Base-by-base conservation (phyloP, 2,113 vertebrate species). In the Mirza zaza region DNA sequence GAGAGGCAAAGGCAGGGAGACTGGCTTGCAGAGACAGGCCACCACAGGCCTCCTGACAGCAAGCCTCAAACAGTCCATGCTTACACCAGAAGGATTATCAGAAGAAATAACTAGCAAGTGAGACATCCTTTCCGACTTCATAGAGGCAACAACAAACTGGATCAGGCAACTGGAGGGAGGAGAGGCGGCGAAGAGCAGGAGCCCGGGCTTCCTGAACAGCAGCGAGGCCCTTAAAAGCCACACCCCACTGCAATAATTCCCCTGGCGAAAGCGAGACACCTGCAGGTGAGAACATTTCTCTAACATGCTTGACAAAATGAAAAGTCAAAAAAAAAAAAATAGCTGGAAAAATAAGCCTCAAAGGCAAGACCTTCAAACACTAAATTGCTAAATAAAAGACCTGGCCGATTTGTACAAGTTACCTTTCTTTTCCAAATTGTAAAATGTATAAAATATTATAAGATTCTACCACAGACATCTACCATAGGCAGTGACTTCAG, bases 331-430 rank as follows among this genome's bases (percentile, higher is more conserved):
- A 83, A 57, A 71, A 77, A 27, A 83, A 59, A 84, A 83, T 8
- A 90, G 65, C 18, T 93, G 77, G 50, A 91, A 95, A 89, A 57
- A 88, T 70, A 50, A 68, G 57, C 25, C 39, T 75, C 39, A 82
- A 73, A 84, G 83, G 42, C 23, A 83, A 80, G 21, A 29, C 50
- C 48, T 91, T 91, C 42, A 86, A 83, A 97, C 15, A 91, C 27
- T 12, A 36, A 23, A 29, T 57, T 85, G 32, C 50, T 88, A 96
- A 96, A 83, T 15, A 79, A 80, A 95, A 89, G 50, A 67, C 71
- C 39, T 39, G 36, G 75, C 87, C 1, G 52, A 25, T 57, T 73
- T n/a, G 20, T 15, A 36, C 76, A 70, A 42, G 70, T 88, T 65
- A 61, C 36, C n/a, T 68, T 96, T 73, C 42, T 27, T 75, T 86